phyloP scores from a whole-genome alignment of 1,140 invertebrate genomes.

The Brachionus sp. region DNA sequence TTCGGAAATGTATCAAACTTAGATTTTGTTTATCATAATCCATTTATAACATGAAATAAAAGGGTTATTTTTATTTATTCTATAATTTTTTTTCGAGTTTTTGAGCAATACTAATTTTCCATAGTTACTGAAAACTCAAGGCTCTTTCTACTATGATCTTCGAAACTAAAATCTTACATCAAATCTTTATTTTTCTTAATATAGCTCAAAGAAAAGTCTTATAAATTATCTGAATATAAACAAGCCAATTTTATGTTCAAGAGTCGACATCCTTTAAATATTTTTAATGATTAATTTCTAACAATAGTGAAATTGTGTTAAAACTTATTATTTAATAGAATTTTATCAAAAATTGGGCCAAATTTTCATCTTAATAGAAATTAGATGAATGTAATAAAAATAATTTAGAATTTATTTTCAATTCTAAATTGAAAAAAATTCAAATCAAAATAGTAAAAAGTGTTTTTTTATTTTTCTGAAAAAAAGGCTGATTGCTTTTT shows the following conservation, averaged over 20 bases:
- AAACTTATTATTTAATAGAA: too few species aligned
- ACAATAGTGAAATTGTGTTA: not conserved
- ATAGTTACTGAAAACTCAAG: not conserved
- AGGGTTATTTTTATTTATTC: not conserved
- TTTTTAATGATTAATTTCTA: not conserved
- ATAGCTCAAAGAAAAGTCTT: not conserved
- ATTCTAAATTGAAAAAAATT: not conserved
- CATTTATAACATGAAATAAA: not conserved
- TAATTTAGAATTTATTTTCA: too few species aligned
- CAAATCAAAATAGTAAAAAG: not conserved
- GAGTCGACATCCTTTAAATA: not conserved
- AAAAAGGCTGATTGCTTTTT: not conserved
- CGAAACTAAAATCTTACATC: not conserved
- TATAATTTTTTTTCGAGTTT: not conserved
- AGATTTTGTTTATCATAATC: not conserved
- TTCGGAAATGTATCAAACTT: not conserved
- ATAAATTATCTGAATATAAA: not conserved
- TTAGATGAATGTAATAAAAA: too few species aligned
- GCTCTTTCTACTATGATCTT: not conserved
- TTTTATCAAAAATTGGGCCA: too few species aligned
- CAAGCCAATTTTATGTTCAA: not conserved
- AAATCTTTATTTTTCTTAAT: not conserved
- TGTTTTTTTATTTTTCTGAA: not conserved
- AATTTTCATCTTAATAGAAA: too few species aligned
- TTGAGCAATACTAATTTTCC: not conserved